Base-by-base conservation (phyloP, 2,888 invertebrate genomes). In the Hedya salicella region DNA sequence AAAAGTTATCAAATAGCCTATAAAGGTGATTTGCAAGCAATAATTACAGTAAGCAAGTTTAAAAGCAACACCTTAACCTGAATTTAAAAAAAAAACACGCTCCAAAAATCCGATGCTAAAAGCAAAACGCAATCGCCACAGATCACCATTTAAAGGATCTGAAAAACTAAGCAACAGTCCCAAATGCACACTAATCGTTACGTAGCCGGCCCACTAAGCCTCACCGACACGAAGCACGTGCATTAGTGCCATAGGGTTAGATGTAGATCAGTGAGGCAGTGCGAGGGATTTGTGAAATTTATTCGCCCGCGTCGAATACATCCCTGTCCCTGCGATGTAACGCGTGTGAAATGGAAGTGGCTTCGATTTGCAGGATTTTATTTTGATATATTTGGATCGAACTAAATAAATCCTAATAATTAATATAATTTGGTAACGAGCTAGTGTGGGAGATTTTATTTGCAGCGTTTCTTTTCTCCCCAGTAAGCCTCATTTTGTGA, bases 211-310 rank as follows among this genome's bases (percentile, higher is more conserved):
- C 21, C 68, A 74, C 75, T 84, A 86, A 87, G 79, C 84, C 77
- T 73, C 70, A 76, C 75, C 83, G 81, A 87, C 85, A 85, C 84
- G 87, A n/a, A 79, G 85, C 86, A 87, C 86, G 83, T 86, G 79
- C 75, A 75, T 76, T 77, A 60, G 39, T 65, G 53, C 59, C 59
- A 52, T 36, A 65, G 39, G 59, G 59, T 65, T 65, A 77, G 77
- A 76, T 83, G 83, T 87, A 87, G 83, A 88, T 87, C 88, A 86
- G 80, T 78, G 75, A 75, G 81, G 80, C 76, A 79, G 81, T 80
- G 78, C 80, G 77, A 75, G 80, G 87, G 87, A 87, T 88, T 88
- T 87, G 85, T 74, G 74, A 81, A 88, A 88, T 88, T 88, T 89
- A 88, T 89, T 85, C 79, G 74, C 74, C 70, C 74, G 73, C 75